These are phyloP conservation scores for Trichoplax adhaerens DNA, from an alignment of 37 sponge, comb jelly and placozoan genomes.

Conservation along the genomic window DNA sequence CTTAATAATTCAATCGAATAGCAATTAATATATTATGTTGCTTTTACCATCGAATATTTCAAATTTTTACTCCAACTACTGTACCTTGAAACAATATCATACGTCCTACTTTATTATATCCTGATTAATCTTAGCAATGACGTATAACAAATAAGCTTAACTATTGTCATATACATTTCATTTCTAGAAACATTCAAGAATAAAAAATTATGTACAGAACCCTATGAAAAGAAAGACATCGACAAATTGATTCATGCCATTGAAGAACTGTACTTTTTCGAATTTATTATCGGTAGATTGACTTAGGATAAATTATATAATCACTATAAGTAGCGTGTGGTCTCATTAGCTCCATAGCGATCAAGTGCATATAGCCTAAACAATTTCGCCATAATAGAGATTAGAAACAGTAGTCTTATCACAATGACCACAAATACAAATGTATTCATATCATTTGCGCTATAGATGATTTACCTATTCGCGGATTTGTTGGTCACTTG, in stretches of 20 bases:
- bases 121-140: no score
- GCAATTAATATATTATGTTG: no score
- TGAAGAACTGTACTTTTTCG: constrained; percentile 89
- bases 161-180: neutral
- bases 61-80: no score
- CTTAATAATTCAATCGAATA: no score
- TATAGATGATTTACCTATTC: constrained; percentile 63
- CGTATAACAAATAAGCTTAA: neutral
- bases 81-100: no score
- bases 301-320: neutral
- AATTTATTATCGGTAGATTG: constrained; percentile 62
- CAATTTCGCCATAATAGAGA: neutral
- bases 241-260: constrained; percentile 40
- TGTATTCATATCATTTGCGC: constrained; percentile 8
- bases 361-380: no score
- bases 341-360: no score
- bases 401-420: neutral
- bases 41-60: no score
- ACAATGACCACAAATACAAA: neutral
- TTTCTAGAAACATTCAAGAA: constrained; percentile 26
- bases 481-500: constrained; percentile 85
- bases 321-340: no score
- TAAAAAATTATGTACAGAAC: constrained; percentile 37
- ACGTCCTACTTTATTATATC: no score
- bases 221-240: constrained; percentile 25